Evolutionary conservation across 2,797 vertebrate species (phyloP).

Genomic region (Caiman crocodilus): DNA sequence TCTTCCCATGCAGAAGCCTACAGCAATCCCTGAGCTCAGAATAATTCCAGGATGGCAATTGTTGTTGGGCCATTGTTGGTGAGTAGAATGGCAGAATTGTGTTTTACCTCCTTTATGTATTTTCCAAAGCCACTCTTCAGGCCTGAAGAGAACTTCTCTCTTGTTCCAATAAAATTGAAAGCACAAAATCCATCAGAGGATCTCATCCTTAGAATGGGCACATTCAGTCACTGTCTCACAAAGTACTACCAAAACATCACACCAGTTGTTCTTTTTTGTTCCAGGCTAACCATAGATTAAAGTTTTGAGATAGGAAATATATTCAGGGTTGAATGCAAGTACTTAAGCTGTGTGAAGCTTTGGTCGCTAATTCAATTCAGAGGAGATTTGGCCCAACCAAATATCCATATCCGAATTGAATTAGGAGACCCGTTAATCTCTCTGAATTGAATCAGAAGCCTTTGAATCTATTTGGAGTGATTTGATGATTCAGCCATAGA

Average conservation of each 20-base stretch:
- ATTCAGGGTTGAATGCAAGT: background rate
- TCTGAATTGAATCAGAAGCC: too few species aligned
- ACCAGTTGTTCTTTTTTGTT: background rate
- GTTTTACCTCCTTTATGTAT: conserved; percentile 45
- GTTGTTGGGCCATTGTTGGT: conserved; percentile 42
- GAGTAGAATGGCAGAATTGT: conserved; percentile 48
- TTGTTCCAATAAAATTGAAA: background rate
- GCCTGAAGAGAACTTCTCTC: background rate
- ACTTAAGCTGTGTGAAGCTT: too few species aligned
- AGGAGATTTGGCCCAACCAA: too few species aligned
- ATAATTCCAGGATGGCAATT: background rate
- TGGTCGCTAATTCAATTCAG: too few species aligned
- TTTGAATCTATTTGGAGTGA: too few species aligned
- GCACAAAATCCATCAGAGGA: conserved; percentile 54
- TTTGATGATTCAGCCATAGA: too few species aligned
- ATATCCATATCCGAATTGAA: too few species aligned
- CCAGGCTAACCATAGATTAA: conserved; percentile 55
- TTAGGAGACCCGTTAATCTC: too few species aligned
- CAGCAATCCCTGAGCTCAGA: conserved; percentile 1
- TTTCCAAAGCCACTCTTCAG: conserved; percentile 23
- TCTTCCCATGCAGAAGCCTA: conserved; percentile 10
- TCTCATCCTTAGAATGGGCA: background rate
- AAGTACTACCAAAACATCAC: conserved; percentile 42
- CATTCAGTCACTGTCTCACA: background rate
- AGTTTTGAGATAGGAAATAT: conserved; percentile 59